Evolutionary conservation across 2,113 vertebrate species (phyloP), one percentile per base, ranked within the genome.

Genomic region (Tamias sibiricus): DNA sequence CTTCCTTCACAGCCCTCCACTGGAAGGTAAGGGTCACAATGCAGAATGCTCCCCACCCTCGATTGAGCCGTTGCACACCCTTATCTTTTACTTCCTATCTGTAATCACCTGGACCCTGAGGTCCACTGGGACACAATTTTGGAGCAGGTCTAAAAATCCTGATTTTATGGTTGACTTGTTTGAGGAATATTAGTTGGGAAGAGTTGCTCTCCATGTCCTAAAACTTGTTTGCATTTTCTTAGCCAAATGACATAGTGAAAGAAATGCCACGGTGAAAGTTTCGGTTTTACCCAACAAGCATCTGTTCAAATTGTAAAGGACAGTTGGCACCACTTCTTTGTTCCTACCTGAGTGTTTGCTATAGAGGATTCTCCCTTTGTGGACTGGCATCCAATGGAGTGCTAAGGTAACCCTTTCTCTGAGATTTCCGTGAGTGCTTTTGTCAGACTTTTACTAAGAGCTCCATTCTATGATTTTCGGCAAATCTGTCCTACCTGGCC

Each of bases 311-410:
- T 32, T 62, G 8, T 6, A 8, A 19, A 52, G 77, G 24, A 77
- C 57, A 30, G 6, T 35, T 26, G 75, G 7, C 6, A 8, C 4
- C 54, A 1, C 44, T 66, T 35, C 49, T 82, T 20, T 30, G 37
- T 17, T n/a, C 28, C 32, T 26, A 19, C 20, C 35, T 13, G 1
- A 0, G 9, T 26, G 7, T n/a, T n/a, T n/a, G n/a, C 26, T 32
- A 42, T 72, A 22, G 17, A 71, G 52, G 66, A 5, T 52, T n/a
- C 77, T 32, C 35, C 62, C 35, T 49, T 7, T 20, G 22, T 30
- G 30, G 19, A 69, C 30, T 35, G 7, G n/a, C 35, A 42, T 66
- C 22, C 79, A 81, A 32, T n/a, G 17, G 66, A n/a, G 20, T 91
- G 4, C 37, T n/a, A n/a, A n/a, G n/a, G n/a, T n/a, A n/a, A n/a